Evolutionary conservation across 2,113 vertebrate species (phyloP), one percentile per base, ranked within the genome.

Genomic region (Bungarus multicinctus): DNA sequence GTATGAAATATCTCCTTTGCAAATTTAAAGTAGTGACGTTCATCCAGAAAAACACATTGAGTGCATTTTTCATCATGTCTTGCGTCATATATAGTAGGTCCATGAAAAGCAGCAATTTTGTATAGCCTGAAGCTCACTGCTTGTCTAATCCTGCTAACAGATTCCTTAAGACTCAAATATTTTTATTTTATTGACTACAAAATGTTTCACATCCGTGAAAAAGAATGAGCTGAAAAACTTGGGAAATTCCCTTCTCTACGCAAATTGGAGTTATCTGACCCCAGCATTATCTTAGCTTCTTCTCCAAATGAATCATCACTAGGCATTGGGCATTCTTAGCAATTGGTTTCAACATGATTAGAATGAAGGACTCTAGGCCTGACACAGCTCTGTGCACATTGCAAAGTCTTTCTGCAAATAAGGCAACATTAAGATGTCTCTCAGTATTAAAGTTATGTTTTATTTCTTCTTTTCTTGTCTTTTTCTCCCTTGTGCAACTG

Each of bases 231-330:
- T 30, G 43, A 47, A 92, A 95, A 94, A 94, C 92, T 93, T 91
- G 43, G 89, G 94, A 95, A 92, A 92, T 94, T 94, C 95, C 94
- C 92, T 81, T 91, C 93, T 52, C 94, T 94, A 94, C 90, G 85
- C 90, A 93, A 94, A 94, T 96, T 91, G 93, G 94, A 96, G 92
- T 95, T 96, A 96, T 89, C 95, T 94, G 92, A 54, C 93, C 81
- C 90, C 90, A 89, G 93, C 94, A 43, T 81, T 81, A 74, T 87
- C 92, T 90, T 39, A 43, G 86, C 90, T 89, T 93, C 91, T 92
- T 85, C 91, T 93, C 94, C 50, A 89, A 34, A 90, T 90, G 88
- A 95, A 94, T 92, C 95, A 91, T 52, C 87, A 88, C 93, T 90
- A 94, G 93, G 94, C 91, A 93, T 95, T 95, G 95, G 93, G 94